Percentiles rank a stretch among this genome's conserved stretches.
Conservation (phyloP, 64 coral and sea anemone genomes). For the Montipora sp. region DNA sequence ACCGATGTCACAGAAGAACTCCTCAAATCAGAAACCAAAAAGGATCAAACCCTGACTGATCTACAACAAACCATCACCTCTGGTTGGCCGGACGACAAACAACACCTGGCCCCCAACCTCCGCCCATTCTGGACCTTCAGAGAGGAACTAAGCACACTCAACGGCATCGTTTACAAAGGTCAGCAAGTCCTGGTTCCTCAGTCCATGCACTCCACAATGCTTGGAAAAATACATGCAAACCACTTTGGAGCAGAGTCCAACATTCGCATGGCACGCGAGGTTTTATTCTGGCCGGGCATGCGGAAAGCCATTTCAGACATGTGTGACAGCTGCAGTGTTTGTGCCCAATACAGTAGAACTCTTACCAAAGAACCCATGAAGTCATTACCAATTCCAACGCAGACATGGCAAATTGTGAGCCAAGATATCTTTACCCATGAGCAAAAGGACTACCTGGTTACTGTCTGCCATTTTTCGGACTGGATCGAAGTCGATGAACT, state of each 20-base stretch:
- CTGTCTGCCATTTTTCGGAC: constrained; percentile 65
- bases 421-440: constrained; percentile 38
- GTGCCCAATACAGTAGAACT: constrained; percentile 34
- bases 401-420: constrained; percentile 68
- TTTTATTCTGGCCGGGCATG: constrained; percentile 66
- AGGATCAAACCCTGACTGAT: constrained; percentile 9
- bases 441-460: constrained; percentile 32
- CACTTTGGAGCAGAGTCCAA: constrained; percentile 62
- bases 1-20: constrained; percentile 22
- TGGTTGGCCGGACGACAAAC: constrained; percentile 44
- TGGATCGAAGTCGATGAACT: constrained; percentile 62
- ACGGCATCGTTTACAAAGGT: constrained; percentile 65
- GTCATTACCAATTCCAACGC: constrained; percentile 34
- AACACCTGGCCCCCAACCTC: background rate
- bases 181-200: constrained; percentile 28
- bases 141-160: constrained; percentile 62
- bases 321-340: constrained; percentile 37
- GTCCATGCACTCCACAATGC: constrained; percentile 58
- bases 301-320: constrained; percentile 40
- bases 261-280: constrained; percentile 43
- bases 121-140: constrained; percentile 56
- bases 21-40: constrained; percentile 41
- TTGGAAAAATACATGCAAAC: constrained; percentile 61
- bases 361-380: constrained; percentile 58
- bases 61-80: constrained; percentile 21